Conservation (phyloP, 2,113 vertebrate species). For the Canis aureus region DNA sequence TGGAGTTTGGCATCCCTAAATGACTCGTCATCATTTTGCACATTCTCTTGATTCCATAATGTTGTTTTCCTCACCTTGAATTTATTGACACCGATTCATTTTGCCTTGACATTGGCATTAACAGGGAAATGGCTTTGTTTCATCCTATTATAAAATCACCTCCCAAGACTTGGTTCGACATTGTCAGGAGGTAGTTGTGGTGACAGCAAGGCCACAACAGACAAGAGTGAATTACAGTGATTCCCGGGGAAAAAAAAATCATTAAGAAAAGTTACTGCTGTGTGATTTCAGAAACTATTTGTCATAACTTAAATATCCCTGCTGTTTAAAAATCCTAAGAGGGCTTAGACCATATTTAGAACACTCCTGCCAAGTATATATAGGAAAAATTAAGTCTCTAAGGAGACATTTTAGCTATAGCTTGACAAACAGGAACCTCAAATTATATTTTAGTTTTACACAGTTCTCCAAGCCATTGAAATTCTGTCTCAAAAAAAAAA, state of each 20-base stretch:
- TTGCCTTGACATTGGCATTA: slow-evolving; percentile 76
- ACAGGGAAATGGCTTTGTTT: slow-evolving; percentile 77
- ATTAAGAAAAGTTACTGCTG: slow-evolving; percentile 70
- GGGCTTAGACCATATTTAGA: slow-evolving; percentile 68
- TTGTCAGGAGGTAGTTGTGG: slow-evolving; percentile 62
- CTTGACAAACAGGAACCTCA: slow-evolving; percentile 61
- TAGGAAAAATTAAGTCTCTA: slow-evolving; percentile 75
- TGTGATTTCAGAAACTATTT: slow-evolving; percentile 78
- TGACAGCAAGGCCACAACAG: slow-evolving; percentile 58
- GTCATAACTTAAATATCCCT: slow-evolving; percentile 70
- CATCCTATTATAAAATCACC: slow-evolving; percentile 72
- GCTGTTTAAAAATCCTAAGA: slow-evolving; percentile 77
- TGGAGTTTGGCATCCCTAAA: slow-evolving; percentile 43
- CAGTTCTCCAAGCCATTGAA: slow-evolving; percentile 61
- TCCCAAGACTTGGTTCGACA: slow-evolving; percentile 76
- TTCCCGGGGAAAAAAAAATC: slow-evolving; percentile 61
- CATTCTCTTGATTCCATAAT: slow-evolving; percentile 68
- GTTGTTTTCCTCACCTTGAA: slow-evolving; percentile 77
- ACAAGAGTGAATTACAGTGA: slow-evolving; percentile 73
- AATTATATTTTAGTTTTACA: slow-evolving; percentile 72
- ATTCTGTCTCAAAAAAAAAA: slow-evolving; percentile 55
- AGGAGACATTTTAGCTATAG: slow-evolving; percentile 76
- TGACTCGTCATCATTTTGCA: slow-evolving; percentile 67
- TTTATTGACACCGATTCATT: slow-evolving; percentile 82
- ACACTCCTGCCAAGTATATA: slow-evolving; percentile 50